Conservation (phyloP, 2,888 invertebrate genomes). For the Corbicula japonica region DNA sequence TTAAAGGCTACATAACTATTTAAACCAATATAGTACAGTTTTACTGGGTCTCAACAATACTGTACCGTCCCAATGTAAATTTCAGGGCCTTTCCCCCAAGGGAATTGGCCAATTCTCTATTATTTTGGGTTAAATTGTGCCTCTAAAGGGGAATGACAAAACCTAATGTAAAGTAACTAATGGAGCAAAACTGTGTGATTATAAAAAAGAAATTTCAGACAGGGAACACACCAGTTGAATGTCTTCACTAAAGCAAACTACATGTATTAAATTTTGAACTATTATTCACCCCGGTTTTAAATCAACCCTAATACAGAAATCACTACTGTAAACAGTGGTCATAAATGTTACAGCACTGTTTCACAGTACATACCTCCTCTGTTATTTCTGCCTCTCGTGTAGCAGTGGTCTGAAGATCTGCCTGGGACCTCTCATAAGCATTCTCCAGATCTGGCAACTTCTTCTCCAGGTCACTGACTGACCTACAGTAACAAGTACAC, state of each 20-base stretch:
- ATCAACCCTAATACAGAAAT: background rate
- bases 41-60: too few relatives aligned
- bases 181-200: too few relatives aligned
- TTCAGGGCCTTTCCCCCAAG: too few relatives aligned
- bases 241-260: background rate
- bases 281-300: background rate
- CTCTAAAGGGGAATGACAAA: too few relatives aligned
- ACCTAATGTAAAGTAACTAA: too few relatives aligned
- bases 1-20: too few relatives aligned
- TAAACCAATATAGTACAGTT: too few relatives aligned
- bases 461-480: constrained; percentile 86
- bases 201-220: too few relatives aligned
- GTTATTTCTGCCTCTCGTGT: constrained; percentile 89
- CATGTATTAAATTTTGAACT: background rate
- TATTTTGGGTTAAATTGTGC: too few relatives aligned
- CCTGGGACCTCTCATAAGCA: constrained; percentile 91
- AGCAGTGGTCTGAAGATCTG: constrained; percentile 91
- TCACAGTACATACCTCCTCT: constrained; percentile 72
- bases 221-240: too few relatives aligned
- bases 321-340: background rate
- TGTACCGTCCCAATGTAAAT: too few relatives aligned
- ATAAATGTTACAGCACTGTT: background rate
- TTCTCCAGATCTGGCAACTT: constrained; percentile 88
- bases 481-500: constrained; percentile 71
- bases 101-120: too few relatives aligned